phyloP scores from a whole-genome alignment of 2,888 invertebrate genomes.

The Azorinus chamasolen region DNA sequence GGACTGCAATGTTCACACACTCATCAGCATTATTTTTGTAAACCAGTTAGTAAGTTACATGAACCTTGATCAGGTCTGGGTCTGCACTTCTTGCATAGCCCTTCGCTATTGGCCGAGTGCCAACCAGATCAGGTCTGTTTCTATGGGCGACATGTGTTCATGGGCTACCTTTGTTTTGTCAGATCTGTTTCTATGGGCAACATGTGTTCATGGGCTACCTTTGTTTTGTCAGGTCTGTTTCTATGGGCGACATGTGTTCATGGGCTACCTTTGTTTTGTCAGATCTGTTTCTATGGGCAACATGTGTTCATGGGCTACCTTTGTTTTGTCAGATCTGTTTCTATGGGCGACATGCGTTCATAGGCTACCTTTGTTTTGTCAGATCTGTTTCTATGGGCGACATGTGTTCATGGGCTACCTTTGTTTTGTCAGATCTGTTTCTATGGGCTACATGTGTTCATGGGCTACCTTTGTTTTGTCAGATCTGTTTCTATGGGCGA shows the following conservation, averaged over 20 bases:
- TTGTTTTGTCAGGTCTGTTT: conserved; percentile 89
- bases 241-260: conserved; percentile 95
- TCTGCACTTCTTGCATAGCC: too few relatives aligned
- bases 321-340: conserved; percentile 89
- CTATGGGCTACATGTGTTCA: conserved; percentile 95
- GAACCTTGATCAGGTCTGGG: too few relatives aligned
- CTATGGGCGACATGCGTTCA: conserved; percentile 95
- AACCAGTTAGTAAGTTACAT: too few relatives aligned
- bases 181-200: too few relatives aligned
- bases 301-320: conserved; percentile 97
- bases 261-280: conserved; percentile 92
- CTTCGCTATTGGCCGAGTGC: too few relatives aligned
- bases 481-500: conserved; percentile 93
- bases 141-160: conserved; percentile 95
- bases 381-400: too few relatives aligned
- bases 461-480: conserved; percentile 92
- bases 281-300: conserved; percentile 93
- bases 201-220: neutral
- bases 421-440: conserved; percentile 89
- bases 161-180: conserved; percentile 90
- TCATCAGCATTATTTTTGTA: too few relatives aligned
- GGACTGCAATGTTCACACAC: too few relatives aligned
- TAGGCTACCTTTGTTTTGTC: conserved; percentile 92
- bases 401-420: too few relatives aligned
- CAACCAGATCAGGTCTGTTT: conserved; percentile 92